Conservation (phyloP, 2,888 invertebrate species). For the Acanthoscelides obtectus region DNA sequence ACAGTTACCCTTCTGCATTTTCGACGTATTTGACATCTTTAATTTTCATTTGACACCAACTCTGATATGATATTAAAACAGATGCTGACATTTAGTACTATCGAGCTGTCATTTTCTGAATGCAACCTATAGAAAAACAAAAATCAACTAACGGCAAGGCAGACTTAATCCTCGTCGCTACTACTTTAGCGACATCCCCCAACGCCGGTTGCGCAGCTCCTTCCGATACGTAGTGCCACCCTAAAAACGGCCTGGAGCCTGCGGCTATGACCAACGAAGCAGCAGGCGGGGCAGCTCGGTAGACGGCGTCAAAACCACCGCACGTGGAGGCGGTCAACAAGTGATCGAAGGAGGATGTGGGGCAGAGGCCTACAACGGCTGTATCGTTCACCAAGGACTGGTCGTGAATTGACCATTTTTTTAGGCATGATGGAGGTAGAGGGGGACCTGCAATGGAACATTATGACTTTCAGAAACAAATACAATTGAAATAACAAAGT, state of each 20-base stretch:
- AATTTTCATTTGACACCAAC: no score
- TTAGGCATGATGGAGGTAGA: constrained; percentile 46
- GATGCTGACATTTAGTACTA: no score
- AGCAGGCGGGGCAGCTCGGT: constrained; percentile 69
- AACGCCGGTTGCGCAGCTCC: constrained; percentile 77
- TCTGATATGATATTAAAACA: no score
- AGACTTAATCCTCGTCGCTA: constrained; percentile 77
- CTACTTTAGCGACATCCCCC: constrained; percentile 61
- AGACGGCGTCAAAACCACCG: constrained; percentile 68
- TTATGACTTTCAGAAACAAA: no score
- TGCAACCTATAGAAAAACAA: no score
- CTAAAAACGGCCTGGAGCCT: constrained; percentile 79
- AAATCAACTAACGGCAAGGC: constrained; percentile 66
- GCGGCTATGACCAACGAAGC: constrained; percentile 71
- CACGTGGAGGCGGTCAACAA: constrained; percentile 74
- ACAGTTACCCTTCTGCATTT: no score
- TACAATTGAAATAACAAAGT: no score
- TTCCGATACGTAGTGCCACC: constrained; percentile 87
- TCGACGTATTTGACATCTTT: no score
- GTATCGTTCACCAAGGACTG: constrained; percentile 73
- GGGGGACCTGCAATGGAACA: background rate
- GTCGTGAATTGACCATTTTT: constrained; percentile 83
- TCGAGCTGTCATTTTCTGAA: no score
- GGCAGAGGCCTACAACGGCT: constrained; percentile 67
- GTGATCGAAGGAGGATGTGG: constrained; percentile 79